These are phyloP conservation scores for Coelinius sp. DNA, from an alignment of 2,888 invertebrate genomes.

Conservation along the genomic window DNA sequence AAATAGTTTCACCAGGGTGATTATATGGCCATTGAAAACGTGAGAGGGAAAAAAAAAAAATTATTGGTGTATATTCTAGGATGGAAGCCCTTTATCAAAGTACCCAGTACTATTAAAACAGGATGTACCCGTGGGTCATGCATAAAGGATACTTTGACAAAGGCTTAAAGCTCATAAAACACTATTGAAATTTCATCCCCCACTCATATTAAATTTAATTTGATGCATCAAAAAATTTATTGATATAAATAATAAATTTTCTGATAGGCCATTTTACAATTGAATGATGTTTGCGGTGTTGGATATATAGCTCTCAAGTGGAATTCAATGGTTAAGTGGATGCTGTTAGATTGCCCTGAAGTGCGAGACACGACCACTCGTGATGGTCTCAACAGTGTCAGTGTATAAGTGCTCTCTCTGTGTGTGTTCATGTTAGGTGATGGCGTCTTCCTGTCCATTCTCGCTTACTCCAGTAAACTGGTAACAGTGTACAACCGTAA, in stretches of 20 bases:
- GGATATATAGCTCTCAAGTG: constrained; percentile 22
- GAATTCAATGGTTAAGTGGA: constrained; percentile 6
- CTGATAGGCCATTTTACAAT: neutral
- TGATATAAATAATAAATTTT: neutral
- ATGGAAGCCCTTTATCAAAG: constrained; percentile 38
- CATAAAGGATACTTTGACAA: constrained; percentile 8
- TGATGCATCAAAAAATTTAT: neutral
- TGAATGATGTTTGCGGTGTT: constrained; percentile 11
- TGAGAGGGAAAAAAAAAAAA: constrained; percentile 41
- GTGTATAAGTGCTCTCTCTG: constrained; percentile 1
- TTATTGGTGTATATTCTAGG: constrained; percentile 63
- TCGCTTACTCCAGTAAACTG: constrained; percentile 20
- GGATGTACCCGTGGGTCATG: neutral
- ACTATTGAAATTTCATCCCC: neutral
- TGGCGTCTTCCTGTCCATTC: constrained; percentile 22
- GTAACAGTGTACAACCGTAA: constrained; percentile 22
- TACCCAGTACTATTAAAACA: neutral
- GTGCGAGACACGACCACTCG: constrained; percentile 27
- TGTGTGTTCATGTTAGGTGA: constrained; percentile 3
- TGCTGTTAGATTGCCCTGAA: constrained; percentile 29
- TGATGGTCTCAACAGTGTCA: constrained; percentile 26
- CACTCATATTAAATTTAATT: neutral
- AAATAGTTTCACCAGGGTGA: constrained; percentile 41
- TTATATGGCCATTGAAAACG: constrained; percentile 46
- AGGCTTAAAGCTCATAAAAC: neutral